A percentile compares a stretch with the other conserved stretches of the same genome.
Conservation (phyloP, 1,140 invertebrate species). For the Hylaeus volcanicus region DNA sequence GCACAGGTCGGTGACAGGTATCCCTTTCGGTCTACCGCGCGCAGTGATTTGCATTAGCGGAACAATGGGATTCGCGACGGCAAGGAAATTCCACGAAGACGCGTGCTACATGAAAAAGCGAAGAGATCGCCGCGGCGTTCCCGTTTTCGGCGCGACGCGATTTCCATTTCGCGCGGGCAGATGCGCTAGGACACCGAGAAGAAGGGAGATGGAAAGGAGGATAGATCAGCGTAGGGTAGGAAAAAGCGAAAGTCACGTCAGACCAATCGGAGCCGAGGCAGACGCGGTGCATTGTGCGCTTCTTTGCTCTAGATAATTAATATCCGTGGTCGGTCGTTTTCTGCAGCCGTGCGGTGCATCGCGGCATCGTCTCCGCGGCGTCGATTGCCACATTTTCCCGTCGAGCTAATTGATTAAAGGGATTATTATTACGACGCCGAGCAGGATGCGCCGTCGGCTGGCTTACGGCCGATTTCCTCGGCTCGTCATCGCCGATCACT, state of each 20-base stretch:
- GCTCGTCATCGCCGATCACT: neutral
- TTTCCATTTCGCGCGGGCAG: constrained; percentile 23
- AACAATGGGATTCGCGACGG: neutral
- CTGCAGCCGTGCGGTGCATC: constrained; percentile 40
- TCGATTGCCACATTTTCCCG: constrained; percentile 59
- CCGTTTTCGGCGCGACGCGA: constrained; percentile 28
- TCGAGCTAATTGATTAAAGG: constrained; percentile 72
- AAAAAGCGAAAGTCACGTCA: constrained; percentile 69
- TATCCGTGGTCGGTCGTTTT: constrained; percentile 65
- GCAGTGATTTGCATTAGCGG: neutral
- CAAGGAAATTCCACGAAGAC: neutral
- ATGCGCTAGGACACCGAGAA: neutral
- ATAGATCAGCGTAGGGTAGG: constrained; percentile 47
- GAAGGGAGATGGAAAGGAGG: constrained; percentile 40
- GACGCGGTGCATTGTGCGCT: constrained; percentile 60
- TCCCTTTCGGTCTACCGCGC: no score
- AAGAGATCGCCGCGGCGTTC: neutral
- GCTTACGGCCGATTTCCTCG: constrained; percentile 47
- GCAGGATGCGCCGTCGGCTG: constrained; percentile 37
- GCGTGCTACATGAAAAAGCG: constrained; percentile 9
- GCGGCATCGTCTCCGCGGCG: constrained; percentile 14
- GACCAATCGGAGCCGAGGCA: constrained; percentile 35
- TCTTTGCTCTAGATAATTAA: constrained; percentile 74
- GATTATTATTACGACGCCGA: constrained; percentile 62
- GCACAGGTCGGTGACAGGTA: no score